Percentiles rank a stretch among this genome's conserved stretches.
Conservation (phyloP, 2,797 vertebrate genomes). For the Crotalus adamanteus region DNA sequence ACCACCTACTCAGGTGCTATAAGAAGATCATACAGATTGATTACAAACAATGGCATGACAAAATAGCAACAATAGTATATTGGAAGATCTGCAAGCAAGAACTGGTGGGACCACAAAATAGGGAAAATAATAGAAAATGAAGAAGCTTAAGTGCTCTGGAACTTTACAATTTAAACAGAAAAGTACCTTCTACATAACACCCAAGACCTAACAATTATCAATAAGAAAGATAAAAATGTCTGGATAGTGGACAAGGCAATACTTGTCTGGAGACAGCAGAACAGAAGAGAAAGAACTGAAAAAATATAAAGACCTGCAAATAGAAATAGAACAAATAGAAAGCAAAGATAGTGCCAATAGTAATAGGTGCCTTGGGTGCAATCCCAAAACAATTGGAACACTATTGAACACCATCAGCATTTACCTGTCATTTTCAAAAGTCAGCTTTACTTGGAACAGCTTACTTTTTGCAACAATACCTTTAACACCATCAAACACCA, state of each 20-base stretch:
- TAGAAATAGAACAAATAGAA: background rate
- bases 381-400: too few relatives aligned
- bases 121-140: background rate
- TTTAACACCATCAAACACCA: background rate
- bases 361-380: too few relatives aligned
- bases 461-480: background rate
- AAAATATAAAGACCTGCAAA: background rate
- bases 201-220: background rate
- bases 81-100: background rate
- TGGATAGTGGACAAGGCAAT: background rate
- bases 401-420: background rate
- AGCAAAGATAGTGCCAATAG: background rate
- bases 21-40: background rate
- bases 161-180: background rate
- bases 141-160: background rate
- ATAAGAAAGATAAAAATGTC: background rate
- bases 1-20: background rate
- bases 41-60: background rate
- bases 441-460: background rate
- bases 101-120: background rate
- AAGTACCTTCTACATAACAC: background rate
- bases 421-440: background rate
- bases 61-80: background rate
- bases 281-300: background rate
- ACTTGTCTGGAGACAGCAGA: background rate